Evolutionary conservation across 1,140 invertebrate species (phyloP), one percentile per base, ranked within the genome.

Genomic region (Eulimnadia texana): DNA sequence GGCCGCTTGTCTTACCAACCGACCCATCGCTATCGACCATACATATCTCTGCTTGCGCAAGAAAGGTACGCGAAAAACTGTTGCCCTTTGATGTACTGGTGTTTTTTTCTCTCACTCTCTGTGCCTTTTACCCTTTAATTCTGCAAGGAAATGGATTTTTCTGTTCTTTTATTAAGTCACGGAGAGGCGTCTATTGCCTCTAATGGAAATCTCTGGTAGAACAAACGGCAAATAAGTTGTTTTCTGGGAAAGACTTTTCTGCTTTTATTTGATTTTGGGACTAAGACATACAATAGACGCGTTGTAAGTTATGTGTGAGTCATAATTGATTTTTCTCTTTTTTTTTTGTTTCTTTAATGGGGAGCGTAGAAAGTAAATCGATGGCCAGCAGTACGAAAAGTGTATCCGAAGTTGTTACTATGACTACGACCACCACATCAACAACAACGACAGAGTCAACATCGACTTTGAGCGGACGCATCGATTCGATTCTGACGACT

Each of bases 1-100:
- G 50, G 76, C 80, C 1, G 82, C 84, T 16, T 88, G 86, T 69
- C 70, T 82, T 10, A 72, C 74, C n/a, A 74, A 75, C 1, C 72
- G 71, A 16, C 72, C 77, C 52, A 80, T 87, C 50, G 76, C 77
- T 55, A 76, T 84, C 13, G 75, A 55, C 62, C 65, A 51, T 64
- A 56, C 20, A 3, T 65, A 54, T 58, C 66, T 56, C 50, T 66
- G 42, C 50, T 61, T 61, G n/a, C 60, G 60, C 23, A 50, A 51
- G 16, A 61, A 29, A 61, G 60, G 60, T 61, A 61, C 16, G 19
- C n/a, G 20, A 61, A 52, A 6, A 60, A 53, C n/a, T n/a, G 27
- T 19, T 25, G 28, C 50, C 29, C 23, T 53, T 19, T 20, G 42
- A 22, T n/a, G 3, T 24, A 3, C 58, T 42, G n/a, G n/a, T n/a